Percentiles rank a stretch among this genome's conserved stretches.
These are phyloP conservation scores for Paedocypris micromegethes DNA, from an alignment of 2,797 vertebrate genomes.

Conservation along the genomic window DNA sequence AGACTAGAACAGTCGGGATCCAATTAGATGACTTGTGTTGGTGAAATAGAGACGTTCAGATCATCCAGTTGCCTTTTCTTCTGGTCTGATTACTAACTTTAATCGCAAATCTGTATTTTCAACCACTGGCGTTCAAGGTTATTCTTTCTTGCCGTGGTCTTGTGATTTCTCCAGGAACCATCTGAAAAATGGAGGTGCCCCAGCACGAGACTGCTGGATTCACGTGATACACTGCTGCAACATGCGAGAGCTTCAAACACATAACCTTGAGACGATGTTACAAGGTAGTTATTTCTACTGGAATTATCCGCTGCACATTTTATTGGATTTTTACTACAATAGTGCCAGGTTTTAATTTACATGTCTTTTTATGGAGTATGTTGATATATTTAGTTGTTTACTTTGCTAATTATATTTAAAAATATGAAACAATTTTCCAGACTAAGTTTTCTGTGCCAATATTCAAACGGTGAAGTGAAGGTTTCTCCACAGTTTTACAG, in stretches of 20 bases:
- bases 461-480: no score
- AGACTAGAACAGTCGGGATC: conserved; percentile 2
- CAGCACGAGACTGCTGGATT: conserved; percentile 3
- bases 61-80: no score
- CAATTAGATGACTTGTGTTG: conserved; percentile 2
- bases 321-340: neutral
- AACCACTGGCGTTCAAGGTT: neutral
- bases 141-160: conserved; percentile 3
- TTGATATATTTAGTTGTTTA: no score
- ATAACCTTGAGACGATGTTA: conserved; percentile 25
- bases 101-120: conserved; percentile 11
- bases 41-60: neutral
- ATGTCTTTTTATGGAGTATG: no score
- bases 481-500: no score
- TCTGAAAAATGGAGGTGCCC: conserved; percentile 10
- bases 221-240: neutral
- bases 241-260: conserved; percentile 18
- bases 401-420: no score
- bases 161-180: neutral
- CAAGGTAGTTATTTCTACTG: conserved; percentile 12
- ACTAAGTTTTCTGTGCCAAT: no score
- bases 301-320: conserved; percentile 5
- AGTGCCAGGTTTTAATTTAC: no score
- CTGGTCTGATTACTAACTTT: no score
- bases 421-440: no score